Conservation (phyloP, 1,140 invertebrate genomes). For the Chelonus insularis region DNA sequence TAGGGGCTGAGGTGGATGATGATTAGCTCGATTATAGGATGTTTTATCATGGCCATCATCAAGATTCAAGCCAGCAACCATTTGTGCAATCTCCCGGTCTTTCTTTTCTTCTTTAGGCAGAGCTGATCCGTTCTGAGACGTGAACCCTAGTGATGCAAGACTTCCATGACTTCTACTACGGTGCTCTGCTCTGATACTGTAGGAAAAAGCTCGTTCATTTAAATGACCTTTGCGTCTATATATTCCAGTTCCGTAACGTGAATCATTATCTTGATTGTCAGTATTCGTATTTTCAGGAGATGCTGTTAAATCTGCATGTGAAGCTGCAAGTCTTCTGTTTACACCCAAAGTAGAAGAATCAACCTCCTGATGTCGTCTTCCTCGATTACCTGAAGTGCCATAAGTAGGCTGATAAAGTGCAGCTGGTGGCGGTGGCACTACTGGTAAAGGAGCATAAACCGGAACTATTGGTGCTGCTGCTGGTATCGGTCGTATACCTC, state of each 20-base stretch:
- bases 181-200: slow-evolving; percentile 91
- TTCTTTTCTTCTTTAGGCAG: slow-evolving; percentile 76
- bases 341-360: slow-evolving; percentile 49
- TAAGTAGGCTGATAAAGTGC: slow-evolving; percentile 61
- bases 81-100: slow-evolving; percentile 87
- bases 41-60: slow-evolving; percentile 75
- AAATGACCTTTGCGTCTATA: slow-evolving; percentile 89
- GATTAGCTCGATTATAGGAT: slow-evolving; percentile 43
- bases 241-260: slow-evolving; percentile 82
- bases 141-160: slow-evolving; percentile 74
- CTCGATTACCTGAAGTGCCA: slow-evolving; percentile 63
- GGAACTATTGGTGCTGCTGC: slow-evolving; percentile 55
- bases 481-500: slow-evolving; percentile 52
- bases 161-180: slow-evolving; percentile 87
- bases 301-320: slow-evolving; percentile 49
- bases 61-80: slow-evolving; percentile 84
- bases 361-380: slow-evolving; percentile 61
- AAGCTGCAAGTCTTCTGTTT: slow-evolving; percentile 50
- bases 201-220: slow-evolving; percentile 91
- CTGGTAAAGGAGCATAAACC: slow-evolving; percentile 57
- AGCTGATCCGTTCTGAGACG: slow-evolving; percentile 48
- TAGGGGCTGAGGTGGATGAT: slow-evolving; percentile 49
- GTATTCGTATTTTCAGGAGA: slow-evolving; percentile 28
- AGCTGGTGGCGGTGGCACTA: slow-evolving; percentile 61
- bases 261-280: slow-evolving; percentile 70